Conservation (phyloP, 2,113 vertebrate genomes). For the Peromyscus leucopus region DNA sequence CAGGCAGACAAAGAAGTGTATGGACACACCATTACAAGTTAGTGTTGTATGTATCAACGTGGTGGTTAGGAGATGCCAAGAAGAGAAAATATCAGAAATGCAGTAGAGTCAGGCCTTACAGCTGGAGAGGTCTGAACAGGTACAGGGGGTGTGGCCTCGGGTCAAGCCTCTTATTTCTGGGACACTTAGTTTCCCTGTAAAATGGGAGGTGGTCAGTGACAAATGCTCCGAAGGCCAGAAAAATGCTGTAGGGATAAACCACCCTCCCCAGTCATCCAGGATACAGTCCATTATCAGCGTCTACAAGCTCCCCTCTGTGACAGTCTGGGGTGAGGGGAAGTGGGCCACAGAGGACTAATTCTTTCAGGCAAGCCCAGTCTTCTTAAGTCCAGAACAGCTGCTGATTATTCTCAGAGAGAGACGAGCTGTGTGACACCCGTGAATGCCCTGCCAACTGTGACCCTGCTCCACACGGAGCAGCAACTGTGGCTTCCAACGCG, state of each 20-base stretch:
- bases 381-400: neutral
- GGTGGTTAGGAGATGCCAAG: neutral
- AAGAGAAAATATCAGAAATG: conserved; percentile 24
- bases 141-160: neutral
- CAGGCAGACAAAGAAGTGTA: neutral
- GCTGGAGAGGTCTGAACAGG: neutral
- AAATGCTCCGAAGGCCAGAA: neutral
- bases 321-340: neutral
- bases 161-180: neutral
- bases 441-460: conserved; percentile 55
- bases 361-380: neutral
- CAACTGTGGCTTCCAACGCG: conserved; percentile 83
- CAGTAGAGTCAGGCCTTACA: neutral
- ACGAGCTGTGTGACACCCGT: neutral
- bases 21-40: neutral
- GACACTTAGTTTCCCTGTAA: conserved; percentile 8
- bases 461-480: conserved; percentile 74
- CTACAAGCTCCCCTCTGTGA: neutral
- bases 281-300: neutral
- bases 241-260: neutral
- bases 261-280: neutral
- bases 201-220: neutral
- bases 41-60: neutral
- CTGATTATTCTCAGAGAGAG: conserved; percentile 2
- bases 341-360: neutral